Base-by-base conservation (phyloP, 2,888 invertebrate genomes). In the Dynastes tityus region DNA sequence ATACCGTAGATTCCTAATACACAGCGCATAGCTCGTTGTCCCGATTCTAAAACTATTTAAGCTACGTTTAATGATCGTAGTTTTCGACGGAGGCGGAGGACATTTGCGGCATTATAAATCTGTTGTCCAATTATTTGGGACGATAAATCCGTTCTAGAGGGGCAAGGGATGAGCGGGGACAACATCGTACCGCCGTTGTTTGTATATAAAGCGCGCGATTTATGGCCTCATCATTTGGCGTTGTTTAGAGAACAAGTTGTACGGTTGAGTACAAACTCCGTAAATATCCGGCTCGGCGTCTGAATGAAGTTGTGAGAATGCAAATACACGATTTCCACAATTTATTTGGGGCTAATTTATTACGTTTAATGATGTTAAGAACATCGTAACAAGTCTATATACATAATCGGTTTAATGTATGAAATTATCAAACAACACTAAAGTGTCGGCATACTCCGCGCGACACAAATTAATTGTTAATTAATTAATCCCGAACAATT, bases 91-190 rank as follows among this genome's bases (percentile, higher is more conserved):
- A 73, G 73, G 73, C 37, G 73, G 73, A 73, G 73, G 73, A 73
- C 73, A 61, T 73, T 73, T 73, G 73, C 40, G 73, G 73, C 22
- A 58, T 73, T 73, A 73, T 73, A 73, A 73, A 73, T 73, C 73
- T 58, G 58, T 73, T 58, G 58, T 45, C 73, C 73, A 73, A 73
- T 61, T 73, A 58, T 73, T 61, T 73, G 22, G 40, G 45, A 40
- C 58, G 40, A 73, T 73, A 71, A 71, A 71, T 71, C 71, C 32
- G 29, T 68, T 68, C 68, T 22, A 49, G 51, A 63, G 32, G 45
- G 45, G 32, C 32, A 5, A 32, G 32, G 32, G 32, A 32, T 32
- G 32, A 5, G 32, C 5, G 45, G 45, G 8, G 11, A 11, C 45
- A 11, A 8, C 8, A 8, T 45, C 11, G 53, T 53, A 13, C 51